Evolutionary conservation across 92 coral and sea anemone species (phyloP), one percentile per base, ranked within the genome.

Genomic region (Bergia sp.): DNA sequence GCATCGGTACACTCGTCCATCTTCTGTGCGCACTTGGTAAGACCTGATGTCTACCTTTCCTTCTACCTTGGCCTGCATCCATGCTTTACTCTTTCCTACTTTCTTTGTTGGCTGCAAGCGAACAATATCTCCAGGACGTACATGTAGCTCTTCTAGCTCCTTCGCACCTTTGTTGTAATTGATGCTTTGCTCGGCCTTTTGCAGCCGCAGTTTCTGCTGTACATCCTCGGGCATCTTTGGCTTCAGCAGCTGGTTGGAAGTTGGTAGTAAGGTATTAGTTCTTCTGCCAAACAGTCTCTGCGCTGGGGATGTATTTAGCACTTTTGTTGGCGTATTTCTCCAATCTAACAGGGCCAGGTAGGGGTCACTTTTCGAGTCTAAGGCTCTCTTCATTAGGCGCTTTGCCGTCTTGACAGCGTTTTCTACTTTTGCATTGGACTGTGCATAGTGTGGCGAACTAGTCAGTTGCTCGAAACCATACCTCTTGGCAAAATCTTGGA

Each of bases 121-220:
- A 64, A 89, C 86, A 41, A 79, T 79, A 77, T 92, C 94, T 47
- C 94, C 94, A 45, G 91, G 92, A 43, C 47, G 78, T 21, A 89
- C n/a, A n/a, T n/a, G n/a, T n/a, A n/a, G 85, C 57, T 89, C 91
- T 29, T 72, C 67, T 57, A 89, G 16, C 49, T 86, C 90, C 76
- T 74, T 89, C 42, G 92, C 80, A 11, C 88, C 90, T 50, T 79
- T 71, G 85, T 92, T 85, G 90, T 92, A 92, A n/a, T 86, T 42
- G 10, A 82, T 45, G 78, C 72, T 85, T 64, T 89, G 88, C 49
- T 73, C 55, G 9, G 92, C 88, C 49, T 89, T 92, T 69, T 89
- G 81, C 21, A 74, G 88, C 85, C 53, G 81, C 84, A 91, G 42
- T 83, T 91, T 88, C 77, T 88, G 78, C 36, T 82, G 65, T 10